Evolutionary conservation across 2,113 vertebrate species (phyloP), one percentile per base, ranked within the genome.

Genomic region (Haemorhous mexicanus): DNA sequence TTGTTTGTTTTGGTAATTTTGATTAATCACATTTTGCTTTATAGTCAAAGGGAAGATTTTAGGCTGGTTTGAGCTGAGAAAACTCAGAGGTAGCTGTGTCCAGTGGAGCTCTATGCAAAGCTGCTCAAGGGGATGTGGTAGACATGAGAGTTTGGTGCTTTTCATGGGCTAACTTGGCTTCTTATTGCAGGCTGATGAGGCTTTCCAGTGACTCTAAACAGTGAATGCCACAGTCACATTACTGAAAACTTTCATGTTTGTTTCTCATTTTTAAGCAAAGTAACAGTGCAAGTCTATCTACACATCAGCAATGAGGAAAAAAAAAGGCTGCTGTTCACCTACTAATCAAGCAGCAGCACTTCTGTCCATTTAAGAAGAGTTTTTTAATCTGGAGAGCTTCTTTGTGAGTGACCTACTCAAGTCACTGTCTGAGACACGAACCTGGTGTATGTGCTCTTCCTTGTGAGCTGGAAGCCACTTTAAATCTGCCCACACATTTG

Each of bases 401-500:
- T 62, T 30, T 52, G 11, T 61, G 35, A 47, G 12, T 67, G 61
- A 80, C 67, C 26, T 93, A 49, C 53, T 58, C 7, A 27, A 68
- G 43, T 33, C 44, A 35, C 33, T 73, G 20, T 37, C 22, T 58
- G 64, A 63, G 69, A 68, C 27, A 82, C 74, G 78, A 79, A 90
- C 59, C 28, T 30, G 33, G n/a, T 17, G 28, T 24, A 39, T 69
- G 24, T 11, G 61, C 10, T 46, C 50, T 66, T 91, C 58, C 59
- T 79, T 53, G 58, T 37, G 62, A 85, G 70, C 58, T 93, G 44
- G 44, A 82, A 87, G 83, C 39, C 49, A 27, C 82, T 92, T 89
- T 84, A 89, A 91, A 87, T 96, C 79, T 94, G 90, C 82, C 92
- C 94, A 35, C 23, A 13, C n/a, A 50, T 93, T 90, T 92, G 50